Conservation (phyloP, 2,797 vertebrate genomes). For the Chiroxiphia lanceolata region DNA sequence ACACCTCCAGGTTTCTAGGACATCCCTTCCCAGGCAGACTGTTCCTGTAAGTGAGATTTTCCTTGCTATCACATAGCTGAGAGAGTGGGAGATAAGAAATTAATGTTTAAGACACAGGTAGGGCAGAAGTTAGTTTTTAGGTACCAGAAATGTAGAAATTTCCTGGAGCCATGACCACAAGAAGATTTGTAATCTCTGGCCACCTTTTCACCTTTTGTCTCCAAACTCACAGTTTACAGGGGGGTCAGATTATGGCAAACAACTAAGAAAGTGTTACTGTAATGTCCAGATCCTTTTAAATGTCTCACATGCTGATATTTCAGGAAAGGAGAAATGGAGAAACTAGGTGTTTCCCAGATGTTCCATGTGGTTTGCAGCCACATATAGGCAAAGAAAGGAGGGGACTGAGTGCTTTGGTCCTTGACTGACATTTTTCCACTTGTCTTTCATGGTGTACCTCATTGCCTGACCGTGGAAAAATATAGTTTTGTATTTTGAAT, state of each 20-base stretch:
- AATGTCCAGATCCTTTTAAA: background rate
- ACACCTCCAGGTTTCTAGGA: constrained; percentile 46
- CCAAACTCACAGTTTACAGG: background rate
- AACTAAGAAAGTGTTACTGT: background rate
- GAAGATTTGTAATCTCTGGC: background rate
- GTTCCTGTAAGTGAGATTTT: constrained; percentile 8
- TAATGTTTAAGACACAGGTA: background rate
- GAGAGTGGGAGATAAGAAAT: background rate
- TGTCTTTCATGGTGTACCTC: background rate
- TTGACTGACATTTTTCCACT: background rate
- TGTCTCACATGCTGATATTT: background rate
- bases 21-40: constrained; percentile 15
- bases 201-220: background rate
- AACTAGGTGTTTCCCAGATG: background rate
- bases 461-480: background rate
- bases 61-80: background rate
- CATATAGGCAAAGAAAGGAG: background rate
- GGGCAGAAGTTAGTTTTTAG: background rate
- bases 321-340: background rate
- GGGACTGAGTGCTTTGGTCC: background rate
- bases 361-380: background rate
- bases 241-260: background rate
- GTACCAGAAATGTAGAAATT: background rate
- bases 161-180: background rate
- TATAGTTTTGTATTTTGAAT: background rate